These are phyloP conservation scores for Eurystomus glaucurus DNA, from an alignment of 2,797 vertebrate species.

Conservation along the genomic window DNA sequence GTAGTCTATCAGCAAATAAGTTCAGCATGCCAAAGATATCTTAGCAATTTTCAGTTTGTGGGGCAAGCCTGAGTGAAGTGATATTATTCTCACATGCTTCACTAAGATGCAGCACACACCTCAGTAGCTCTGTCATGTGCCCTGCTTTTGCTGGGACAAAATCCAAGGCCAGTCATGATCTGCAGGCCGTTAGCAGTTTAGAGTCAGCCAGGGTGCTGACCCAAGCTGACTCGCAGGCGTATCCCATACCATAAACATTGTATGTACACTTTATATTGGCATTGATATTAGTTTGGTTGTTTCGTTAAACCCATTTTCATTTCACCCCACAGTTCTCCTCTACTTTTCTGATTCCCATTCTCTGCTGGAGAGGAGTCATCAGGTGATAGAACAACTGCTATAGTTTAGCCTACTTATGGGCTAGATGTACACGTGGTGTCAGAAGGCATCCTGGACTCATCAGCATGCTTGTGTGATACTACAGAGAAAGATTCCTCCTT, in stretches of 20 bases:
- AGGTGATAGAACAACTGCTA: not conserved
- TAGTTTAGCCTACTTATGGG: not conserved
- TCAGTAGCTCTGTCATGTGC: not conserved
- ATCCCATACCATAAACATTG: too few relatives aligned
- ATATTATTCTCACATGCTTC: not conserved
- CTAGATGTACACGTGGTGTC: not conserved
- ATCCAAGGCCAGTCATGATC: not conserved
- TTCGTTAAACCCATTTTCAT: too few relatives aligned
- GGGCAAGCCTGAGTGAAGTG: not conserved
- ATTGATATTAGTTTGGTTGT: too few relatives aligned
- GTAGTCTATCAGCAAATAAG: not conserved
- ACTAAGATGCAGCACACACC: not conserved
- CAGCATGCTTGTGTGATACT: fast-evolving
- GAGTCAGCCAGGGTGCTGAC: not conserved
- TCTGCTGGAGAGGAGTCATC: not conserved
- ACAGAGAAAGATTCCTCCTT: not conserved
- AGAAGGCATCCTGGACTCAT: not conserved
- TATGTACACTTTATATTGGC: too few relatives aligned
- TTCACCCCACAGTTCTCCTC: too few relatives aligned
- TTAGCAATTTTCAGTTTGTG: not conserved
- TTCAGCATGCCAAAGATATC: not conserved
- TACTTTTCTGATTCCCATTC: too few relatives aligned
- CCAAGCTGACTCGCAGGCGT: not conserved
- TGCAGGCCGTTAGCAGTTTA: not conserved
- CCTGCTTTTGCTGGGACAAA: too few relatives aligned